Evolutionary conservation across 2,113 vertebrate species (phyloP), one percentile per base, ranked within the genome.

Genomic region (Corapipo altera): DNA sequence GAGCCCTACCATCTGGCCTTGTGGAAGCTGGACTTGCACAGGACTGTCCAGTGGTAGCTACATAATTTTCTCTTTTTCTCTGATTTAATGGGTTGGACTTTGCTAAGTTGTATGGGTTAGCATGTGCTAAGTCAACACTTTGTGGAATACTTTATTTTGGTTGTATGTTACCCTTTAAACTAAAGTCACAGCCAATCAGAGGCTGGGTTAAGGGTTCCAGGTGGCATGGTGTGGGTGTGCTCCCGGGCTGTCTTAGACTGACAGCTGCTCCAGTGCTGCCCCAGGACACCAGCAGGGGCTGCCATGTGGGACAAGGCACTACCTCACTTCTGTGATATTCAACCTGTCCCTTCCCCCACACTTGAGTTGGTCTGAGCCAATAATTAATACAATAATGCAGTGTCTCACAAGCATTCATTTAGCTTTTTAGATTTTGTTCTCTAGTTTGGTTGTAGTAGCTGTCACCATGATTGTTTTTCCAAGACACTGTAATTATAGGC

Each of bases 361-460:
- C n/a, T 5, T 26, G n/a, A 59, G 58, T 37, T 37, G n/a, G 58
- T 26, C 58, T 37, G 58, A 37, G 35, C 58, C 58, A 59, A 59
- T 59, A 59, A 26, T 59, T 35, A 37, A 59, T 59, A 59, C 37
- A 59, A 59, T 26, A 59, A 59, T 37, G 3, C n/a, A 26, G 19
- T 9, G 20, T 37, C n/a, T 59, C 58, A 59, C 35, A 33, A 69
- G 66, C 13, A 65, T 73, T 78, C 43, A 73, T 82, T 83, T 90
- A 85, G 85, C 78, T 86, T 67, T 71, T 94, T 57, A 69, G 61
- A 80, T 93, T 91, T 93, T 86, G 33, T 91, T 92, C 39, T 85
- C 46, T 70, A 23, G 44, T 71, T 85, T 88, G 33, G 75, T 89
- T 88, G 88, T 75, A 93, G 74, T 90, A 93, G 35, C 49, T 93